Percentiles rank a stretch among this genome's conserved stretches.
Conservation (phyloP, 1,140 invertebrate genomes). For the Agrilus planipennis region DNA sequence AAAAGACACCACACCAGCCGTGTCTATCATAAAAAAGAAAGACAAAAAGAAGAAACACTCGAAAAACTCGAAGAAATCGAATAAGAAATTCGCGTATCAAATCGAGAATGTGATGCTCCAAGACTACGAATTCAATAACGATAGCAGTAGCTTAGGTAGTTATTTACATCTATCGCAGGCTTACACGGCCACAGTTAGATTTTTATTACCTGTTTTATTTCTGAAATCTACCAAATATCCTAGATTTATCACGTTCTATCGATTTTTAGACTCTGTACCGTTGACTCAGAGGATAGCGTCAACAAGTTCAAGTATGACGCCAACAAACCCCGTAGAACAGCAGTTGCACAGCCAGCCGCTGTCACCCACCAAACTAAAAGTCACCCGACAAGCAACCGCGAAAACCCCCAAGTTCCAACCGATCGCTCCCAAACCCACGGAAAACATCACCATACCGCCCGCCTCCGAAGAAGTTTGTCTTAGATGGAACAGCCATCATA, state of each 20-base stretch:
- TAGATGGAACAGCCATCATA: slow-evolving; percentile 61
- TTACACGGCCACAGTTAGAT: no score
- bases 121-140: slow-evolving; percentile 4
- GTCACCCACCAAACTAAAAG: slow-evolving; percentile 26
- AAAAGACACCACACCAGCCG: no score
- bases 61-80: no score
- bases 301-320: slow-evolving; percentile 24
- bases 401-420: slow-evolving; percentile 8
- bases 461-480: slow-evolving; percentile 42
- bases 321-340: slow-evolving; percentile 14
- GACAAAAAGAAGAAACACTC: no score
- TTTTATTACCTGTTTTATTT: no score
- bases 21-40: no score
- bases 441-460: background rate
- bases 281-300: slow-evolving; percentile 18
- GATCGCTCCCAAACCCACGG: background rate
- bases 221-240: no score
- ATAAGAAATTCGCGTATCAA: slow-evolving; percentile 17
- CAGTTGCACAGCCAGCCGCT: slow-evolving; percentile 23
- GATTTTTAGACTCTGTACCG: slow-evolving; percentile 25
- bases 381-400: slow-evolving; percentile 14
- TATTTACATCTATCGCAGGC: background rate
- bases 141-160: background rate
- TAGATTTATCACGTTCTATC: no score
- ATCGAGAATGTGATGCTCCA: slow-evolving; percentile 6